A percentile compares a stretch with the other conserved stretches of the same genome.
Conservation (phyloP, 2,113 vertebrate species). For the Edolisoma coerulescens region DNA sequence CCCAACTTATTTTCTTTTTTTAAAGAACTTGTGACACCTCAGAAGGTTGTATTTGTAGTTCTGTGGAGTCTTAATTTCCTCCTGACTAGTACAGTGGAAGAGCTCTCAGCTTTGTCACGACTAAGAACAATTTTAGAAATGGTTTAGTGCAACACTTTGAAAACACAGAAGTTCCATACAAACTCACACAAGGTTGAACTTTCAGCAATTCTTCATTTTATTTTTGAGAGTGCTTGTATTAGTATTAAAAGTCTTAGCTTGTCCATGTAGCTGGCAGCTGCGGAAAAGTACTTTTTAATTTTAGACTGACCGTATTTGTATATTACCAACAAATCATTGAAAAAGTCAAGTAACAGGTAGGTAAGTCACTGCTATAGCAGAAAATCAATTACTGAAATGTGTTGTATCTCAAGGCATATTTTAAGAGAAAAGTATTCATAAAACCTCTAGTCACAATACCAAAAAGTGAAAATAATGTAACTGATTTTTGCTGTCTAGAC, state of each 20-base stretch:
- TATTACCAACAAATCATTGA: not conserved
- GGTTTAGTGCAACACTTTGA: not conserved
- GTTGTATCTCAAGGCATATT: not conserved
- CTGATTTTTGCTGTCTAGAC: not conserved
- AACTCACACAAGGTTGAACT: not conserved
- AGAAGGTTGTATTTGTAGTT: not conserved
- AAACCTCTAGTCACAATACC: not conserved
- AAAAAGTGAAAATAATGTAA: not conserved
- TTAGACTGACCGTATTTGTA: not conserved
- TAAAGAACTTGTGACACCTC: not conserved
- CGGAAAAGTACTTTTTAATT: not conserved
- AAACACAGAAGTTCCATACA: not conserved
- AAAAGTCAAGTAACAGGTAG: not conserved
- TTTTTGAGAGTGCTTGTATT: not conserved
- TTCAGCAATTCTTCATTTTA: not conserved
- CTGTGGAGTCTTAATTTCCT: not conserved
- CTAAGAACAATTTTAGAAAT: not conserved
- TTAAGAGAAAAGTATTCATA: not conserved
- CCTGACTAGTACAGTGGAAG: not conserved
- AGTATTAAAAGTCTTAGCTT: not conserved
- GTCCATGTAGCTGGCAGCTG: not conserved
- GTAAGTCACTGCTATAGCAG: not conserved
- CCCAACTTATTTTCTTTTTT: not conserved
- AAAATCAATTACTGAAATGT: not conserved
- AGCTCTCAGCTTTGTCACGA: not conserved